phyloP scores from a whole-genome alignment of 2,888 invertebrate genomes.

The Melitaea athalia region DNA sequence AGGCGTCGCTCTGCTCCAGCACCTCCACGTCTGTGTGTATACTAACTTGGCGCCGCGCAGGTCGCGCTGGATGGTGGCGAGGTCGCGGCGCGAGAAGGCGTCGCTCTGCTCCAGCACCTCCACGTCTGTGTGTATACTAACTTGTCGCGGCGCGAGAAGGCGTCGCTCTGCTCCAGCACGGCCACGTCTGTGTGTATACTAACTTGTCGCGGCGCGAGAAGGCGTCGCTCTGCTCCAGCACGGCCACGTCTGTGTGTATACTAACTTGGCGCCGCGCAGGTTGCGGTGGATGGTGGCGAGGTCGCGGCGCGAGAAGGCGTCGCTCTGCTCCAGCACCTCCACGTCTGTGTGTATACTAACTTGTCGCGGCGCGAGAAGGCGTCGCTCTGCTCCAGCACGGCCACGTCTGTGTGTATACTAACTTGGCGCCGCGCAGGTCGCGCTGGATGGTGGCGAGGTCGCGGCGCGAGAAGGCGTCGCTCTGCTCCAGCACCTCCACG shows the following conservation, averaged over 20 bases:
- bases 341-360: constrained; percentile 79
- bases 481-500: constrained; percentile 89
- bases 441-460: constrained; percentile 88
- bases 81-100: constrained; percentile 88
- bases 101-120: constrained; percentile 91
- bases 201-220: constrained; percentile 91
- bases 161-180: constrained; percentile 93
- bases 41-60: constrained; percentile 89
- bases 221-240: constrained; percentile 90
- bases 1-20: constrained; percentile 90
- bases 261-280: constrained; percentile 89
- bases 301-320: constrained; percentile 89
- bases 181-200: constrained; percentile 70
- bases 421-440: constrained; percentile 91
- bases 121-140: constrained; percentile 72
- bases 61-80: constrained; percentile 87
- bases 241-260: constrained; percentile 75
- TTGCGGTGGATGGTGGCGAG: constrained; percentile 87
- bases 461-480: constrained; percentile 88
- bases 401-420: constrained; percentile 65
- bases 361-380: constrained; percentile 90
- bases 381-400: constrained; percentile 92
- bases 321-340: constrained; percentile 90
- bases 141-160: constrained; percentile 89
- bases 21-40: constrained; percentile 80